Evolutionary conservation across 2,113 vertebrate species (phyloP).

Genomic region (Heterocephalus glaber): DNA sequence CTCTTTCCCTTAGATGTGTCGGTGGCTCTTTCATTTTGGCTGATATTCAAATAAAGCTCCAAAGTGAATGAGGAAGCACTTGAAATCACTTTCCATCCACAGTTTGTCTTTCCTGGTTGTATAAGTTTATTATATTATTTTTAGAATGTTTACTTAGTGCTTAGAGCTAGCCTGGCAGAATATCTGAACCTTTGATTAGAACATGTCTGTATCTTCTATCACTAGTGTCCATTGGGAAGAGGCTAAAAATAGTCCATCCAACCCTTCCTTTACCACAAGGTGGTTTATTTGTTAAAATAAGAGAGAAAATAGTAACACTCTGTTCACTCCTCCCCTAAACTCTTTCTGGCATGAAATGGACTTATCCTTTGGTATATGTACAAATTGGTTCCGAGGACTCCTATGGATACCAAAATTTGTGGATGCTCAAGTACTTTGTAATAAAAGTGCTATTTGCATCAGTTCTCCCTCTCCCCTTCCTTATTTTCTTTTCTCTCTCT

Average conservation of each 20-base stretch:
- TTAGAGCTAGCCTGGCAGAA: not conserved
- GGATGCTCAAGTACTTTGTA: not conserved
- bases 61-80: conserved; percentile 27
- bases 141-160: conserved; percentile 65
- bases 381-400: not conserved
- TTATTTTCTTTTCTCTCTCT: not conserved
- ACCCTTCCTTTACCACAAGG: not conserved
- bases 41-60: conserved; percentile 61
- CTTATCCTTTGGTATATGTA: not conserved
- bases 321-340: not conserved
- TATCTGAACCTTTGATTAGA: conserved; percentile 42
- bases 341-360: not conserved
- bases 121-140: conserved; percentile 63
- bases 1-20: not conserved
- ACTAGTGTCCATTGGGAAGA: not conserved
- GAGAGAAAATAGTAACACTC: not conserved
- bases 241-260: not conserved
- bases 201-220: conserved; percentile 24
- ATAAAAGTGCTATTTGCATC: not conserved
- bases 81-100: conserved; percentile 50
- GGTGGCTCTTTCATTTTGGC: conserved; percentile 54
- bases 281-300: conserved; percentile 11
- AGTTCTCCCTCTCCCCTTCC: not conserved
- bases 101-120: conserved; percentile 40
- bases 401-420: not conserved